phyloP scores from a whole-genome alignment of 1,140 invertebrate species.

The Dysdera silvatica region DNA sequence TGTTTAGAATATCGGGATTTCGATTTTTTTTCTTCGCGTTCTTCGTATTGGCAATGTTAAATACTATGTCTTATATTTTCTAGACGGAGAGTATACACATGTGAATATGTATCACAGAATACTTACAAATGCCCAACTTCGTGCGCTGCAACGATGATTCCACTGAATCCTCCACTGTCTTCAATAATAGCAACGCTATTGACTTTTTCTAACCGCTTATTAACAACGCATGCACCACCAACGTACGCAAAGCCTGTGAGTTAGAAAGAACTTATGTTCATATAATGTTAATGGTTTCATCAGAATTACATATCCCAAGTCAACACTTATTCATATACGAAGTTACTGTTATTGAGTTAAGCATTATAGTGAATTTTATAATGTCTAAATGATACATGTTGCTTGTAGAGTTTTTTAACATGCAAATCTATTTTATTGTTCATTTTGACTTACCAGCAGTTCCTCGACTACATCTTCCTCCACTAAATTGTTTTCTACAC shows the following conservation, averaged over 20 bases:
- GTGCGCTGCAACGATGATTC: constrained; percentile 90
- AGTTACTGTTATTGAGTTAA: too few relatives aligned
- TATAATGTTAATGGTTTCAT: too few relatives aligned
- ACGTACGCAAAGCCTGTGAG: constrained; percentile 89
- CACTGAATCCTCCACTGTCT: constrained; percentile 90
- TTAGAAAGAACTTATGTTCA: background rate
- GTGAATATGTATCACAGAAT: background rate
- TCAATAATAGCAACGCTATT: constrained; percentile 94
- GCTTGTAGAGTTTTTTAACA: too few relatives aligned
- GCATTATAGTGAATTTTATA: background rate
- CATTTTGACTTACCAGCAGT: constrained; percentile 80
- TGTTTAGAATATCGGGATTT: too few relatives aligned
- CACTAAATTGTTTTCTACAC: constrained; percentile 88
- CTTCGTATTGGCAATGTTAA: too few relatives aligned
- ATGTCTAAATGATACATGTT: too few relatives aligned
- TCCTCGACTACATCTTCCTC: constrained; percentile 91
- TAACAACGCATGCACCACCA: constrained; percentile 88
- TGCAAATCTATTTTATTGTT: too few relatives aligned
- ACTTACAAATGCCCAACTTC: constrained; percentile 95
- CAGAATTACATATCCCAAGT: too few relatives aligned
- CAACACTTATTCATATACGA: too few relatives aligned
- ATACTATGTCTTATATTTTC: background rate
- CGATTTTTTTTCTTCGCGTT: too few relatives aligned
- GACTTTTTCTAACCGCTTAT: constrained; percentile 89
- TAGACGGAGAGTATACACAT: background rate